Base-by-base conservation (phyloP, 1,140 invertebrate species). In the Bombus breviceps region DNA sequence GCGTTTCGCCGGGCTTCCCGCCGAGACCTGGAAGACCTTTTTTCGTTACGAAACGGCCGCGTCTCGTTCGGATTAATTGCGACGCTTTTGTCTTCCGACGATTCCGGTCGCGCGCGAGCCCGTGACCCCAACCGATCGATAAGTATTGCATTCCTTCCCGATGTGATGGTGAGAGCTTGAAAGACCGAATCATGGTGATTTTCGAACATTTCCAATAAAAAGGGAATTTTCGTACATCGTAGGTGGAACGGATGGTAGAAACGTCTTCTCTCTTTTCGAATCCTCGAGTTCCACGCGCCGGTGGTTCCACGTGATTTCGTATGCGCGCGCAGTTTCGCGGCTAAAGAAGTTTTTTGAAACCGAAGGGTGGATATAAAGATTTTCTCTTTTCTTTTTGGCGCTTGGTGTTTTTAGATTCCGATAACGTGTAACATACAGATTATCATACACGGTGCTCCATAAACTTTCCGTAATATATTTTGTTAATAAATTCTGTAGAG, bases 1-100 rank as follows among this genome's bases (percentile, higher is more conserved):
- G 90, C 87, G 90, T 90, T 90, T 88, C 81, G 83, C 83, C 77
- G 89, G 86, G 84, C 84, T 88, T 88, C 89, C 87, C 89, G 81
- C 69, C 64, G 71, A 66, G 62, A 57, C 64, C 69, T 59, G 85
- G 81, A 82, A 87, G 79, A 85, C 82, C 88, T 88, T 90, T 86
- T 90, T 87, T 81, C 88, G 84, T 89, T 83, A 80, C 83, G 75
- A 77, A 78, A 82, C 89, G 71, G 74, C 87, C 73, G 84, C 89
- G 79, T 85, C 72, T 76, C 74, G 64, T 73, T 68, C 83, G 83
- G 80, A 89, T 89, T 90, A 92, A 90, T 90, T 86, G 81, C 88
- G 59, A 83, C 59, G 80, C 80, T 89, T 89, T 89, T 89, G 87
- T 89, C 80, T 80, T 81, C 68, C 41, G 41, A 43, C 78, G 34